Base-by-base conservation (phyloP, 2,888 invertebrate species). In the Scaeva pyrastri region DNA sequence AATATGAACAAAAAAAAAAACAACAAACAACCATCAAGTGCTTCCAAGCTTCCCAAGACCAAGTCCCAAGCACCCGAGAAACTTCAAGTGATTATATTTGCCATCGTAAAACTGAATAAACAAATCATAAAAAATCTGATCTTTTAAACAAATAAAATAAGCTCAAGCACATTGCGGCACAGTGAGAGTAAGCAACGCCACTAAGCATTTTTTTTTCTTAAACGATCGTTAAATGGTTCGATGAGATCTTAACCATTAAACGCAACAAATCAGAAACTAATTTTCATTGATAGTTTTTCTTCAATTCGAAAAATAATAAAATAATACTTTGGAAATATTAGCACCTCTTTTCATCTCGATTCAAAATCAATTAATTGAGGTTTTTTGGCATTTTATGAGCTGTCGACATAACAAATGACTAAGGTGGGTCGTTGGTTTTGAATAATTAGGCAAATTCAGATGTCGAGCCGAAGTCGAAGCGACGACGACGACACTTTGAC, bases 391-490 rank as follows among this genome's bases (percentile, higher is more conserved):
- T 41, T 39, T 60, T 39, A 60, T 60, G 2, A 14, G 12, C 41
- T 60, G 60, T 21, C 14, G 60, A 60, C 14, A 60, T 2, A 21
- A 5, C 5, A 31, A 31, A 31, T 31, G 60, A 21, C 41, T 39
- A 21, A 19, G 41, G 41, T 36, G 7, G 31, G 2, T 2, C 31
- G 31, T 31, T 31, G 12, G 11, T 64, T 39, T 21, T 21, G 66
- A 55, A 70, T 74, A 83, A 74, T 78, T 48, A 74, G 50, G 64
- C 19, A 39, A 73, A 19, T 74, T 73, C 68, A 60, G 56, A 26
- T 45, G 16, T 16, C n/a, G n/a, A n/a, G n/a, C n/a, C n/a, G n/a
- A n/a, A n/a, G n/a, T n/a, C n/a, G n/a, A n/a, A n/a, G n/a, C n/a
- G 72, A 43, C 31, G 31, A 31, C 81, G 19, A 50, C 70, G 31